Percentiles rank a stretch among this genome's conserved stretches.
Conservation (phyloP, 2,888 invertebrate genomes). For the Parnassius smintheus region DNA sequence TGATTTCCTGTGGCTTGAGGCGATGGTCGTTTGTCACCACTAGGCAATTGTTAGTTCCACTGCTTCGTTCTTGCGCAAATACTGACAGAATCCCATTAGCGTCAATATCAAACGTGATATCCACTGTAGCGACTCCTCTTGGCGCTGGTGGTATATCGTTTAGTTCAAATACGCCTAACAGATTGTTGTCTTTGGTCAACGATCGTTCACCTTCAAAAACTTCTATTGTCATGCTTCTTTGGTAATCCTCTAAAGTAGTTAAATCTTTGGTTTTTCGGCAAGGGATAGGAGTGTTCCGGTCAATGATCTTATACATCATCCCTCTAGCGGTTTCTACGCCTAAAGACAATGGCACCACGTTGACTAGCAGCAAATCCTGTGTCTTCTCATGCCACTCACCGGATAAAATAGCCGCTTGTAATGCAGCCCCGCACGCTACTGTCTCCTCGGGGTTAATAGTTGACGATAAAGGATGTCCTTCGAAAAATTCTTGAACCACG, state of each 20-base stretch:
- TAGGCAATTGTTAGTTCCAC: conserved; percentile 48
- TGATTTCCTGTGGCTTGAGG: conserved; percentile 49
- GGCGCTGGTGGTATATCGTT: conserved; percentile 60
- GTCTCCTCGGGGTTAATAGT: conserved; percentile 65
- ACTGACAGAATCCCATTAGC: conserved; percentile 58
- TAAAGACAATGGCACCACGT: conserved; percentile 61
- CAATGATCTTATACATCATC: conserved; percentile 60
- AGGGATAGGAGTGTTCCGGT: conserved; percentile 59
- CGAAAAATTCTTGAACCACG: conserved; percentile 51
- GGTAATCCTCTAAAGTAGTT: conserved; percentile 61
- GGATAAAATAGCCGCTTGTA: conserved; percentile 58
- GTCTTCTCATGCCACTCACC: conserved; percentile 46
- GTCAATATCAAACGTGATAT: conserved; percentile 60
- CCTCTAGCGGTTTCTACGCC: conserved; percentile 63
- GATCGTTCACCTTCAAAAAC: conserved; percentile 64
- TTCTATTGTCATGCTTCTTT: conserved; percentile 60
- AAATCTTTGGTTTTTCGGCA: conserved; percentile 57
- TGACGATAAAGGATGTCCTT: conserved; percentile 43
- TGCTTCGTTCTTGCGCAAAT: conserved; percentile 52
- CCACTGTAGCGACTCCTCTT: conserved; percentile 56
- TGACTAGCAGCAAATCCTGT: conserved; percentile 49
- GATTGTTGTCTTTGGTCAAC: conserved; percentile 59
- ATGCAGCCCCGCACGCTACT: conserved; percentile 62
- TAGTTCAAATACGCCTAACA: conserved; percentile 57
- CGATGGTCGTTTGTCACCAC: conserved; percentile 51